phyloP scores from a whole-genome alignment of 2,888 invertebrate genomes.

The Acleris emargana region DNA sequence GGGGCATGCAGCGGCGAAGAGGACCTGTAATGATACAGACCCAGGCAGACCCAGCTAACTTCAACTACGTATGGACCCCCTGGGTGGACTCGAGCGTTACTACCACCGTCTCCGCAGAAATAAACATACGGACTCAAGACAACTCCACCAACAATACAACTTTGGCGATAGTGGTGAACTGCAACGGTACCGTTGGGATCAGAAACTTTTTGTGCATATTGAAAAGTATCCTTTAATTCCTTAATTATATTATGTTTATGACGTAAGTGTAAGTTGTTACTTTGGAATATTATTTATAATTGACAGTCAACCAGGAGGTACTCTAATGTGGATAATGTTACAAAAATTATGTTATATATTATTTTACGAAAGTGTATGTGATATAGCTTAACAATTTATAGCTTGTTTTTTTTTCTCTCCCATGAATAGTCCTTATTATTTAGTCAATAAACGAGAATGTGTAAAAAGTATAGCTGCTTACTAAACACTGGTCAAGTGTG shows the following conservation, averaged over 20 bases:
- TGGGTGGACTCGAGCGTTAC: slow-evolving; percentile 67
- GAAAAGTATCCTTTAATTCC: slow-evolving; percentile 60
- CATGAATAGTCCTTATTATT: not conserved
- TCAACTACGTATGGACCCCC: slow-evolving; percentile 89
- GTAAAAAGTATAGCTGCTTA: no score
- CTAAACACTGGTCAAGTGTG: no score
- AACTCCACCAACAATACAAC: slow-evolving; percentile 46
- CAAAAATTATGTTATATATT: not conserved
- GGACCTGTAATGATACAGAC: slow-evolving; percentile 73
- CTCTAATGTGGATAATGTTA: not conserved
- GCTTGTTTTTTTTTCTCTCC: not conserved
- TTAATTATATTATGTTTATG: no score
- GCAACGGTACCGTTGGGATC: slow-evolving; percentile 60
- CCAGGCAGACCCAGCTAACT: slow-evolving; percentile 87
- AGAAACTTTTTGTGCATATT: slow-evolving; percentile 72
- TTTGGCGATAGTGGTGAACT: slow-evolving; percentile 53
- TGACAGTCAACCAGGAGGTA: not conserved
- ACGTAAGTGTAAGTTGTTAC: no score
- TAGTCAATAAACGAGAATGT: not conserved
- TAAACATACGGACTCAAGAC: slow-evolving; percentile 36
- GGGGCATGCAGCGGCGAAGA: slow-evolving; percentile 77
- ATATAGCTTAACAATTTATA: slow-evolving; percentile 4
- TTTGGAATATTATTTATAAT: not conserved
- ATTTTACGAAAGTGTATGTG: slow-evolving; percentile 13
- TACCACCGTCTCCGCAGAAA: slow-evolving; percentile 3